Evolutionary conservation across 1,140 invertebrate genomes (phyloP).

Genomic region (Panagrolaimus sp.): DNA sequence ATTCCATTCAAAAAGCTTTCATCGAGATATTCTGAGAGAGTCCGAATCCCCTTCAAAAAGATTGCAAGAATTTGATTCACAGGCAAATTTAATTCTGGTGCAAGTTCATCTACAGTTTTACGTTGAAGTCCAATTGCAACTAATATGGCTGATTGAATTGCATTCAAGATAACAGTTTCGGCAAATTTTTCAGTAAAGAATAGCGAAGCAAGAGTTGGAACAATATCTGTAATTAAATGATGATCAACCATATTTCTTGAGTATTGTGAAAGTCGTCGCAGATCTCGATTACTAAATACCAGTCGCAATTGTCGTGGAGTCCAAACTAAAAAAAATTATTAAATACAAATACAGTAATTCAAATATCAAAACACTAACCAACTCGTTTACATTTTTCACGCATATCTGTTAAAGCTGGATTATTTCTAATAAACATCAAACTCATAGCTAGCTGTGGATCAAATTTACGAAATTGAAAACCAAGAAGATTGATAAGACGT

Average conservation of each 20-base stretch:
- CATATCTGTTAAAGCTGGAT: slow-evolving; percentile 6
- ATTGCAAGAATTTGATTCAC: slow-evolving; percentile 79
- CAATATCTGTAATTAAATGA: slow-evolving; percentile 82
- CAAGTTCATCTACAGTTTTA: slow-evolving; percentile 77
- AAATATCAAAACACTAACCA: no score
- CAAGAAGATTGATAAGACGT: slow-evolving; percentile 44
- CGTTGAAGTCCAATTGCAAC: slow-evolving; percentile 85
- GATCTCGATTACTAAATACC: slow-evolving; percentile 75
- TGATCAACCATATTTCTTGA: slow-evolving; percentile 86
- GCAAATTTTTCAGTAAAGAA: slow-evolving; percentile 66
- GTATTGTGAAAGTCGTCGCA: slow-evolving; percentile 82
- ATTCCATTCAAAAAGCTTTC: neutral
- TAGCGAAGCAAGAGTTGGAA: slow-evolving; percentile 71
- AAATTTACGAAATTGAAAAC: slow-evolving; percentile 41
- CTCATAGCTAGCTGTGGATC: slow-evolving; percentile 48
- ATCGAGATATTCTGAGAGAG: slow-evolving; percentile 20
- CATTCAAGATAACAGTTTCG: slow-evolving; percentile 24
- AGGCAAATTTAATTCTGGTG: slow-evolving; percentile 75
- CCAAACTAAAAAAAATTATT: slow-evolving; percentile 1
- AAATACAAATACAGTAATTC: no score
- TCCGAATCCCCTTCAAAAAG: slow-evolving; percentile 75
- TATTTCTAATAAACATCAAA: slow-evolving; percentile 41
- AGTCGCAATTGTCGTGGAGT: slow-evolving; percentile 65
- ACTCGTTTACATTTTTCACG: slow-evolving; percentile 20
- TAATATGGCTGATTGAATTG: slow-evolving; percentile 70